Evolutionary conservation across 2,888 invertebrate genomes (phyloP).

Genomic region (Metalampra italica): DNA sequence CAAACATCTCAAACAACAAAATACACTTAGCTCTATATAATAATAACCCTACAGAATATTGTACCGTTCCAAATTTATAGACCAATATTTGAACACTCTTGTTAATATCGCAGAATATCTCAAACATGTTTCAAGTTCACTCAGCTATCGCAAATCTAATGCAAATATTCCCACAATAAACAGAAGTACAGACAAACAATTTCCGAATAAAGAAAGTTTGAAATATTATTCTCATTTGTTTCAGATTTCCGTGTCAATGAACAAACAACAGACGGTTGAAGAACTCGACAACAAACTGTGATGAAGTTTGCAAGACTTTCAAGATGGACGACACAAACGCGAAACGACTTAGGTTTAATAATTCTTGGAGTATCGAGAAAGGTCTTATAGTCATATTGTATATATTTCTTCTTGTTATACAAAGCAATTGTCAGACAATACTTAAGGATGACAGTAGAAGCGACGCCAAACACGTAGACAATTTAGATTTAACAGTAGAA

Average conservation of each 20-base stretch:
- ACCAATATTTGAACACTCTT: no score
- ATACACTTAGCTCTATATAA: no score
- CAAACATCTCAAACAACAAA: no score
- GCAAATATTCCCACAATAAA: background rate
- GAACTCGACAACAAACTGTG: conserved; percentile 34
- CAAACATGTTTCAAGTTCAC: no score
- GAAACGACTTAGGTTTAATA: conserved; percentile 34
- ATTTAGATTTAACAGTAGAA: conserved; percentile 58
- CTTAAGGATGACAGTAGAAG: conserved; percentile 44
- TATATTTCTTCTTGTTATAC: conserved; percentile 43
- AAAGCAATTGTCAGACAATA: conserved; percentile 45
- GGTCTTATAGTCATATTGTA: conserved; percentile 45
- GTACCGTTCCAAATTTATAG: no score
- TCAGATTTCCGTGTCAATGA: conserved; percentile 47
- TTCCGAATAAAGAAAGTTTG: background rate
- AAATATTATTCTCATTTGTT: conserved; percentile 34
- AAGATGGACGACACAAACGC: conserved; percentile 51
- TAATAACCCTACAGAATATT: no score
- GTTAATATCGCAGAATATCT: no score
- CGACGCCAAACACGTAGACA: conserved; percentile 50
- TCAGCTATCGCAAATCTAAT: background rate
- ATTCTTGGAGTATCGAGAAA: conserved; percentile 50
- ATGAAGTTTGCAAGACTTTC: conserved; percentile 51
- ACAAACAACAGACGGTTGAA: conserved; percentile 16
- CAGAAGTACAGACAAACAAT: background rate